Percentiles rank a stretch among this genome's conserved stretches.
These are phyloP conservation scores for Lordiphosa clarofinis DNA, from an alignment of 1,140 invertebrate genomes.

Conservation along the genomic window DNA sequence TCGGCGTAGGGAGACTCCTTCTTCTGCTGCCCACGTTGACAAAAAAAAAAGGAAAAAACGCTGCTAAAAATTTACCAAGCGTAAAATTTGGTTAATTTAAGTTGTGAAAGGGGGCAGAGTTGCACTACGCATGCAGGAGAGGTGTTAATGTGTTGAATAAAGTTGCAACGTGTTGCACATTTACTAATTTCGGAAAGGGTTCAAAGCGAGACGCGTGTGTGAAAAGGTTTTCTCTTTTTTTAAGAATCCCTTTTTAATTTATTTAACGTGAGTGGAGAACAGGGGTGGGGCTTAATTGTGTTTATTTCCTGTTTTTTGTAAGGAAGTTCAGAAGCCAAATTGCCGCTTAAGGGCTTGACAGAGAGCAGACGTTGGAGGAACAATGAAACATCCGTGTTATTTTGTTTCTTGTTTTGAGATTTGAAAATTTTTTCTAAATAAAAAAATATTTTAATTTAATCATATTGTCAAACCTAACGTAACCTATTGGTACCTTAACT, in stretches of 20 bases:
- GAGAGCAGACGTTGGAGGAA: no score
- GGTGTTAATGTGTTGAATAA: conserved; percentile 46
- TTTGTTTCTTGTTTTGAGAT: no score
- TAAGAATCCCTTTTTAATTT: not conserved
- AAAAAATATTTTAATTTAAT: no score
- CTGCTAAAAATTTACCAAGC: conserved; percentile 62
- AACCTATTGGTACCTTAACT: no score
- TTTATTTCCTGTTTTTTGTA: not conserved
- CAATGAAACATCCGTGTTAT: no score
- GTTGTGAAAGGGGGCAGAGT: conserved; percentile 16
- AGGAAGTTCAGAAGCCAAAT: no score
- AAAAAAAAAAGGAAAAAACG: conserved; percentile 17
- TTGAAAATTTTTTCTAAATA: no score
- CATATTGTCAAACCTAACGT: no score
- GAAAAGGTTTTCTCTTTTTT: conserved; percentile 4
- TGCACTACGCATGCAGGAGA: conserved; percentile 8
- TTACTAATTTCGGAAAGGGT: conserved; percentile 33
- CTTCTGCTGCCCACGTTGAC: conserved; percentile 47
- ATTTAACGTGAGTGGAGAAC: not conserved
- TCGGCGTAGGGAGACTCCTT: conserved; percentile 8
- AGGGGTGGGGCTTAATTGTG: no score
- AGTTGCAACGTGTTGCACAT: conserved; percentile 32
- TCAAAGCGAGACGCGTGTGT: not conserved
- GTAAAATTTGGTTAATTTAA: conserved; percentile 71
- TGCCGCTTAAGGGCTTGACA: no score